Evolutionary conservation across 2,888 invertebrate genomes (phyloP), one percentile per base, ranked within the genome.

Genomic region (Punctoribates punctum): DNA sequence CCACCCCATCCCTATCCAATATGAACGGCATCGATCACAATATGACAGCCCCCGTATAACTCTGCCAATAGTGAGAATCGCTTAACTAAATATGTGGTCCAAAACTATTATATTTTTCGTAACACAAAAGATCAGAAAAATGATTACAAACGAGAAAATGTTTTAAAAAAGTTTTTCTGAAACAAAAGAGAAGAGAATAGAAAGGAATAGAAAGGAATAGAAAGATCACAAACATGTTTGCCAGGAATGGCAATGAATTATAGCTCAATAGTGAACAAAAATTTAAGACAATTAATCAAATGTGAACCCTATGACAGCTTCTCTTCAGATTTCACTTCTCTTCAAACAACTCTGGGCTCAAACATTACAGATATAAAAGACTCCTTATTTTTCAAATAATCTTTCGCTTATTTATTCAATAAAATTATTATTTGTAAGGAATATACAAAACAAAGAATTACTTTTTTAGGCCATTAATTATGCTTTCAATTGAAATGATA

Each of bases 271-370:
- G 29, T n/a, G 29, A 65, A 5, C 34, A 65, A 65, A 65, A 29
- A 65, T 65, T 65, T 65, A 34, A 65, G 65, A 65, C 65, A 65
- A 65, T 65, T 65, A 65, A 65, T 65, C 65, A 65, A 65, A 65
- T 65, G 65, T 65, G 65, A 29, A 29, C 65, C 20, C n/a, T 25
- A 57, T 25, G 20, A 57, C 25, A 57, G 57, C 5, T 23, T 57
- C 57, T 25, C 20, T 57, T 57, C 57, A 57, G 57, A 57, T 57
- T 57, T 57, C 57, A 57, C 20, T 57, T 57, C 57, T 48, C 48
- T 48, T 48, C 48, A 48, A 48, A 48, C 48, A 48, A 48, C 15
- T n/a, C 48, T 48, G 9, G n/a, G 6, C n/a, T 48, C 4, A 48
- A 13, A 15, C 48, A 15, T 15, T 17, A 48, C 48, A 17, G 9